phyloP scores from a whole-genome alignment of 92 coral and sea anemone genomes.

The Palythoa caribaeorum region DNA sequence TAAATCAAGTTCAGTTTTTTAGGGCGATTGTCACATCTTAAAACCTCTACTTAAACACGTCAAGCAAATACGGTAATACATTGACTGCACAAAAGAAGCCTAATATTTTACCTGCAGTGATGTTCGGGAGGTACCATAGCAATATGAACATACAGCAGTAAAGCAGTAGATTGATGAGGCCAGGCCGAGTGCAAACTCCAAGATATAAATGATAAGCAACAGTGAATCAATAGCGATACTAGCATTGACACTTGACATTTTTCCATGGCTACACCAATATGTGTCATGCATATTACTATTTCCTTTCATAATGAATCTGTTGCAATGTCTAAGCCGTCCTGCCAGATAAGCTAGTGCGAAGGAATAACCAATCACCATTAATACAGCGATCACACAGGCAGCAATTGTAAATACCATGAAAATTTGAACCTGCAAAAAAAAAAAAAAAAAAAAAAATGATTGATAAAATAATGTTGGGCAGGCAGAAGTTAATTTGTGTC shows the following conservation, averaged over 20 bases:
- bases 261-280: not conserved
- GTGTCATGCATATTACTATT: no score
- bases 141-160: conserved; percentile 58
- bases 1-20: no score
- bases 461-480: no score
- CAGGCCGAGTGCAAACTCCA: conserved; percentile 74
- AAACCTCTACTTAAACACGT: no score
- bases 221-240: conserved; percentile 68
- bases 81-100: no score
- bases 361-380: conserved; percentile 71
- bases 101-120: conserved; percentile 1
- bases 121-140: not conserved
- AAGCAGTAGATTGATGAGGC: conserved; percentile 82
- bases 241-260: not conserved
- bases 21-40: no score
- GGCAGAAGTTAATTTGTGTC: no score
- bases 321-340: no score
- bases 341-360: conserved; percentile 48
- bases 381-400: conserved; percentile 67
- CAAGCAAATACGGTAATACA: no score
- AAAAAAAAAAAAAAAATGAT: not conserved
- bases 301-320: no score
- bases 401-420: conserved; percentile 85
- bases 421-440: conserved; percentile 70
- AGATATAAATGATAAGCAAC: conserved; percentile 58